Conservation (phyloP, 2,797 vertebrate species). For the Acropternis orthonyx region DNA sequence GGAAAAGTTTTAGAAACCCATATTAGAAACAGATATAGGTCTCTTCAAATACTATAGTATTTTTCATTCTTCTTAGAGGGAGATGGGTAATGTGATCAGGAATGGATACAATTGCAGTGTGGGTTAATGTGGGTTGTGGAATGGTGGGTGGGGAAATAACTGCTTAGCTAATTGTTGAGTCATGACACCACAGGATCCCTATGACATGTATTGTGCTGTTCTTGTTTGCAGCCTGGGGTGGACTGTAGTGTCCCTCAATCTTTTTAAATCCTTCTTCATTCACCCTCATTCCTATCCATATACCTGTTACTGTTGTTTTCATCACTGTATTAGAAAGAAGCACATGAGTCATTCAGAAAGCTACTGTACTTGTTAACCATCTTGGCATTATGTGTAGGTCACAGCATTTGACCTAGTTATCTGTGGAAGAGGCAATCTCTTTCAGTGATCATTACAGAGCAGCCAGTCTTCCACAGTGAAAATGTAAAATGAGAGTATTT, state of each 20-base stretch:
- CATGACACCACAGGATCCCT: neutral
- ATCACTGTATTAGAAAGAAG: neutral
- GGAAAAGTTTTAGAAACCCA: neutral
- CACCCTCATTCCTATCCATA: neutral
- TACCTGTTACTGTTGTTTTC: neutral
- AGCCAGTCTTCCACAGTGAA: neutral
- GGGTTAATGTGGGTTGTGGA: neutral
- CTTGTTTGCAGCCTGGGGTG: neutral
- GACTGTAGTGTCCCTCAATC: neutral
- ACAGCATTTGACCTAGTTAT: neutral
- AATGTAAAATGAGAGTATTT: neutral
- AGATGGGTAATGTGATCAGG: neutral
- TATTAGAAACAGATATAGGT: neutral
- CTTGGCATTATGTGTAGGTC: neutral
- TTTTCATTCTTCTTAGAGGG: neutral
- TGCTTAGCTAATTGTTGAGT: fast-evolving
- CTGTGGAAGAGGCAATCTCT: neutral
- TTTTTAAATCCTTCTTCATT: neutral
- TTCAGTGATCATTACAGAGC: neutral
- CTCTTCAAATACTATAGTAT: neutral
- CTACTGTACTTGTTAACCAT: neutral
- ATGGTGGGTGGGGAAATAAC: neutral
- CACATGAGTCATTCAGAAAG: neutral
- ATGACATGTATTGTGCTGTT: fast-evolving
- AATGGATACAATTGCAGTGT: neutral